Evolutionary conservation across 2,113 vertebrate species (phyloP).

Genomic region (Ondatra zibethicus): DNA sequence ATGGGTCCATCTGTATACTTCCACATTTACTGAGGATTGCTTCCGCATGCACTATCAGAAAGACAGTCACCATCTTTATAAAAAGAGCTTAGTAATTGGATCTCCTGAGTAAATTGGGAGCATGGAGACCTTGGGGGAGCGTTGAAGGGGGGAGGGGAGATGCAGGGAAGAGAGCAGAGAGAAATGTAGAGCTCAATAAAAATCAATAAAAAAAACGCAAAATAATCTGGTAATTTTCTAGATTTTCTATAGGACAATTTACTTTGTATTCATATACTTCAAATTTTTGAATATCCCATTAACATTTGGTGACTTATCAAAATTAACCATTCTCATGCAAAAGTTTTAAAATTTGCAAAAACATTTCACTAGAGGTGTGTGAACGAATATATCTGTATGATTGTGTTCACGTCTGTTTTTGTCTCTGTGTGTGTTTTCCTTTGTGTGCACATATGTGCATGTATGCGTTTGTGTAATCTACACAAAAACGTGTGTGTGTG

Average conservation of each 20-base stretch:
- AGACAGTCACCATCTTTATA: neutral
- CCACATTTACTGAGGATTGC: neutral
- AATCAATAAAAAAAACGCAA: too few relatives aligned
- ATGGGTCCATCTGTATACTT: neutral
- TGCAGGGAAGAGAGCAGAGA: too few relatives aligned
- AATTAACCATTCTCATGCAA: neutral
- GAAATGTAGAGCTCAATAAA: too few relatives aligned
- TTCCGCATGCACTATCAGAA: neutral
- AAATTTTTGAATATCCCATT: neutral
- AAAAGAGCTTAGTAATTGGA: neutral
- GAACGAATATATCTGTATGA: neutral
- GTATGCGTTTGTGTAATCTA: neutral
- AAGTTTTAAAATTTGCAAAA: conserved; percentile 23
- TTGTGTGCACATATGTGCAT: neutral
- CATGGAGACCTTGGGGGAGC: too few relatives aligned
- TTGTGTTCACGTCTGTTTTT: neutral
- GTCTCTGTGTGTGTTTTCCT: neutral
- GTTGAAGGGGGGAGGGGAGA: too few relatives aligned
- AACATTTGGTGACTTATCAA: neutral
- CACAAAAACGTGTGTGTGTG: too few relatives aligned
- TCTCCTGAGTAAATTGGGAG: too few relatives aligned
- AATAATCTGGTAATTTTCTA: conserved; percentile 16
- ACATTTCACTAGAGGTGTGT: neutral
- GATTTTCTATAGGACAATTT: neutral
- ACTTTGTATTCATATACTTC: neutral